A percentile compares a stretch with the other conserved stretches of the same genome.
These are phyloP conservation scores for Villa cingulata DNA, from an alignment of 2,888 invertebrate genomes.

Conservation along the genomic window DNA sequence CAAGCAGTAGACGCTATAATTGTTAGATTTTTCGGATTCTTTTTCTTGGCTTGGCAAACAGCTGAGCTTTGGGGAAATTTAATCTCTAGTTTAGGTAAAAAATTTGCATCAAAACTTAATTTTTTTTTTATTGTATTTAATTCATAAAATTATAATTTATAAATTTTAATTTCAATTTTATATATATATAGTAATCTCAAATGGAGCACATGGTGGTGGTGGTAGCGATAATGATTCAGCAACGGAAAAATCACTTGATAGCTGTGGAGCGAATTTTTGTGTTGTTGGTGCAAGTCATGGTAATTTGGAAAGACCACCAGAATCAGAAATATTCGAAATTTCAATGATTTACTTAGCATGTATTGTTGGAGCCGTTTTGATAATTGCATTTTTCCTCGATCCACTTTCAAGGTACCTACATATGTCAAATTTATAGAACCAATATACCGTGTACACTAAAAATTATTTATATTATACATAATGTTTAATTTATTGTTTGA, in stretches of 20 bases:
- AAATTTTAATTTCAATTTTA: background rate
- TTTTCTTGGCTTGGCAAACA: slow-evolving; percentile 95
- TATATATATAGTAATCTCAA: slow-evolving; percentile 22
- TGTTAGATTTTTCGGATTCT: slow-evolving; percentile 94
- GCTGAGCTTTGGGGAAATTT: slow-evolving; percentile 95
- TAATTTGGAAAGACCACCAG: slow-evolving; percentile 66
- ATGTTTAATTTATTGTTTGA: background rate
- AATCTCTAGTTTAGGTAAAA: slow-evolving; percentile 62
- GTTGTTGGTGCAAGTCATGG: slow-evolving; percentile 57
- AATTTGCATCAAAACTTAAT: background rate
- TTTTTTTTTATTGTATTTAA: background rate
- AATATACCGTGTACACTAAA: too few relatives aligned
- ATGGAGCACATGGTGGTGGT: slow-evolving; percentile 52
- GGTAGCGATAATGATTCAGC: slow-evolving; percentile 32
- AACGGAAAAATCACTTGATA: slow-evolving; percentile 40
- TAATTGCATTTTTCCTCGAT: slow-evolving; percentile 80
- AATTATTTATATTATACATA: too few relatives aligned
- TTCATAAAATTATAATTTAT: background rate
- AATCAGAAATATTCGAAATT: slow-evolving; percentile 76
- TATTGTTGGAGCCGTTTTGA: slow-evolving; percentile 68
- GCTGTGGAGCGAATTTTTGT: slow-evolving; percentile 74
- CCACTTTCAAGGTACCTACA: slow-evolving; percentile 62
- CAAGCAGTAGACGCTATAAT: slow-evolving; percentile 84
- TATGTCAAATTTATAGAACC: too few relatives aligned
- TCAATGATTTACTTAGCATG: slow-evolving; percentile 80